Evolutionary conservation across 2,113 vertebrate genomes (phyloP).

Genomic region (Shinisaurus crocodilurus): DNA sequence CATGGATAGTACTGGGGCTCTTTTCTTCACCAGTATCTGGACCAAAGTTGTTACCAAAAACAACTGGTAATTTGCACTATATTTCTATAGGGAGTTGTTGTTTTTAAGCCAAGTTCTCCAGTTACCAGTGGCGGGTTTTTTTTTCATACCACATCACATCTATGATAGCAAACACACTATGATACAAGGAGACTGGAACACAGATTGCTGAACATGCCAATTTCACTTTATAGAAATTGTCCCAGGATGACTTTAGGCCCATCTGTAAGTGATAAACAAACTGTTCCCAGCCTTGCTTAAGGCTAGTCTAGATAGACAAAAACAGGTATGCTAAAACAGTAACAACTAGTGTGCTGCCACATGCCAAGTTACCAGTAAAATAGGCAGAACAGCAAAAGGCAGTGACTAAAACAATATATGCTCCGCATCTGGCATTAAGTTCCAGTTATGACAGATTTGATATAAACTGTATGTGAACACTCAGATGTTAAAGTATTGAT

Average conservation of each 20-base stretch:
- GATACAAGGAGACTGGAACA: neutral
- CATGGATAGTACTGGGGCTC: neutral
- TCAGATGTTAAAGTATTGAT: slow-evolving; percentile 47
- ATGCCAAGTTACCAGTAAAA: neutral
- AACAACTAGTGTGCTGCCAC: neutral
- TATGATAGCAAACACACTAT: neutral
- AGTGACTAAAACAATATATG: neutral
- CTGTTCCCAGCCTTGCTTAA: neutral
- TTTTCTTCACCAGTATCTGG: neutral
- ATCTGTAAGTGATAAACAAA: neutral
- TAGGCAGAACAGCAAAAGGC: neutral
- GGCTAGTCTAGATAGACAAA: neutral
- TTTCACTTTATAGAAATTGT: neutral
- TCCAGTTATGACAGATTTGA: neutral
- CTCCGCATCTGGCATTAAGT: neutral
- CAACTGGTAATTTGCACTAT: neutral
- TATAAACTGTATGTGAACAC: neutral
- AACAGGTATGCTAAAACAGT: neutral
- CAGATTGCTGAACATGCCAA: neutral
- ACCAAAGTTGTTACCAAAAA: neutral
- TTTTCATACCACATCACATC: neutral
- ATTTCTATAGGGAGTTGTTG: neutral
- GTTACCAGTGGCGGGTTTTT: neutral
- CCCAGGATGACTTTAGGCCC: neutral
- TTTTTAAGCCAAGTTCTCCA: neutral